Evolutionary conservation across 2,797 vertebrate species (phyloP).

Genomic region (Gobio occitaniae): DNA sequence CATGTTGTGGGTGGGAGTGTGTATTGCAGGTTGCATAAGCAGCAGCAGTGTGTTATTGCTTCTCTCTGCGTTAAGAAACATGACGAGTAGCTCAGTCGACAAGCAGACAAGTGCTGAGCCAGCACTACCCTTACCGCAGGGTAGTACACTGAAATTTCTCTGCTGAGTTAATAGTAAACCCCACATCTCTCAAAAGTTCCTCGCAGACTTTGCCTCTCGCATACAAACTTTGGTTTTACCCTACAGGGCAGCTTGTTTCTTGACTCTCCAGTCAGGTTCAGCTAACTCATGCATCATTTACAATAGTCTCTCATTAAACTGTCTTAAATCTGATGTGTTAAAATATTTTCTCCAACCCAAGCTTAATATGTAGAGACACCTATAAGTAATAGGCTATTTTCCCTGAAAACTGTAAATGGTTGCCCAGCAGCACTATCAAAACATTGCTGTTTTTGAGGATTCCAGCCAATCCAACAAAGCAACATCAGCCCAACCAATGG

Average conservation of each 20-base stretch:
- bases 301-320: constrained; percentile 3
- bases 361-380: not conserved
- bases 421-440: not conserved
- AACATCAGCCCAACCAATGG: not conserved
- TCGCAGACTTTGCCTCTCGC: not conserved
- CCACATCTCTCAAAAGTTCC: not conserved
- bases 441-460: not conserved
- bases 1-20: not conserved
- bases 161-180: not conserved
- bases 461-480: not conserved
- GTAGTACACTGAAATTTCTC: constrained; percentile 4
- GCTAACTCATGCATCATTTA: constrained; percentile 11
- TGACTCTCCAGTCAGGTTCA: not conserved
- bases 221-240: not conserved
- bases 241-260: not conserved
- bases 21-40: not conserved
- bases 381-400: not conserved
- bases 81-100: not conserved
- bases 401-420: not conserved
- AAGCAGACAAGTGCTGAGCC: constrained; percentile 13
- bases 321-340: not conserved
- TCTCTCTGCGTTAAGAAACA: constrained; percentile 18
- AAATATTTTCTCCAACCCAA: not conserved
- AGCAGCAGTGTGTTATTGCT: not conserved
- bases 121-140: not conserved